Base-by-base conservation (phyloP, 2,113 vertebrate species). In the Coryphaenoides rupestris region DNA sequence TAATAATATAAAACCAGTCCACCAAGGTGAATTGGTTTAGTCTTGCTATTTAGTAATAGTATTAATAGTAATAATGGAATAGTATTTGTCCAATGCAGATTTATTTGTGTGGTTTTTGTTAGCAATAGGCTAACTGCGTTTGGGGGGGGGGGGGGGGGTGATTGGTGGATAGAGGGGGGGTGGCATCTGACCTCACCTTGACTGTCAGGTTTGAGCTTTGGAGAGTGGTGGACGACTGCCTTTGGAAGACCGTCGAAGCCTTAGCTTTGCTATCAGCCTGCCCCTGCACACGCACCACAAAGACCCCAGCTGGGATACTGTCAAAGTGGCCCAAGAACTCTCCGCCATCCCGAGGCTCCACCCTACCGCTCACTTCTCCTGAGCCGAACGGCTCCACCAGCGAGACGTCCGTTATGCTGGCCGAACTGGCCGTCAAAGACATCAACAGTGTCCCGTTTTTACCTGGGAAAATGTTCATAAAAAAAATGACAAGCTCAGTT, bases 221-320 rank as follows among this genome's bases (percentile, higher is more conserved):
- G 14, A 82, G 70, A 63, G n/a, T 77, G 60, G 63, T 85, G 5
- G 73, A 14, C 5, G 82, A 75, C 62, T 85, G 81, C 45, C 87
- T 82, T 58, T 86, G 81, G 62, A 90, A 87, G 23, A n/a, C n/a
- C n/a, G n/a, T n/a, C n/a, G n/a, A n/a, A n/a, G n/a, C 0, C 16
- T 62, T 53, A 0, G 58, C 21, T 1, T n/a, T n/a, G 2, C 28
- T 1, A 15, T 22, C 21, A 3, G 22, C 21, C 28, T 0, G 21
- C 4, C 87, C 88, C 10, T 65, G 77, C 15, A 89, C 60, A 1
- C 23, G 65, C 23, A 90, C 79, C 22, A 55, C 55, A 69, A 87
- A 88, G 12, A 57, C 58, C 3, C 5, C 60, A 0, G 66, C 58
- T 1, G 87, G 89, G 0, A 87, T 60, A 22, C 1, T 60, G 19